Percentiles rank a stretch among this genome's conserved stretches.
phyloP scores from a whole-genome alignment of 2,888 invertebrate species.

The Caenorhabditis japonica region DNA sequence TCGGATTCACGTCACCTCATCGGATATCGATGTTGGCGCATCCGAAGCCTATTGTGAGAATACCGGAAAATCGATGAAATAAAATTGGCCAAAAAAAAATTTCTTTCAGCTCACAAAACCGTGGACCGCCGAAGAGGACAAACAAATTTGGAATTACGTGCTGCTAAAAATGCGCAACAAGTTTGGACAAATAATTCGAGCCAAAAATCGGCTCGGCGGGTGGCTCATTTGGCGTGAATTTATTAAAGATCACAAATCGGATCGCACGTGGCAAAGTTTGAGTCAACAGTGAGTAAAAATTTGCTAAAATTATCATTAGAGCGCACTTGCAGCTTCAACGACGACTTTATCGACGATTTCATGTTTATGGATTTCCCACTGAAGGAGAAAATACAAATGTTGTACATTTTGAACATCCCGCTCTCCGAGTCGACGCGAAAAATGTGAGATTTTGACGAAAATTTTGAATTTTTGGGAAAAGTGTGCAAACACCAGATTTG shows the following conservation, averaged over 20 bases:
- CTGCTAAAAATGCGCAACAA: background rate
- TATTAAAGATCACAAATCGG: background rate
- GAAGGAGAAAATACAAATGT: too few relatives aligned
- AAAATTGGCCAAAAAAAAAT: too few relatives aligned
- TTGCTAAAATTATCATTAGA: too few relatives aligned
- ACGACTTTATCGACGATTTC: too few relatives aligned
- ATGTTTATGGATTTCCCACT: too few relatives aligned
- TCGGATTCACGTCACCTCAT: background rate
- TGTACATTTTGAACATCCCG: too few relatives aligned
- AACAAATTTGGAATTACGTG: conserved; percentile 2
- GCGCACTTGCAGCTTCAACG: too few relatives aligned
- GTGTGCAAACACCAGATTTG: too few relatives aligned
- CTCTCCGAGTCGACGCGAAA: too few relatives aligned
- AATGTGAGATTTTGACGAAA: too few relatives aligned
- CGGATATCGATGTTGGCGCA: background rate
- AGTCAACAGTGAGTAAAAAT: background rate
- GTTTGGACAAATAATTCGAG: background rate
- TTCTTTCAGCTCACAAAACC: background rate
- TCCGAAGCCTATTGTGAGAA: background rate
- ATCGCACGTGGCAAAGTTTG: background rate
- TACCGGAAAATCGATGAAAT: too few relatives aligned
- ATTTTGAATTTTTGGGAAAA: too few relatives aligned
- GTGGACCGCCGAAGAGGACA: conserved; percentile 2
- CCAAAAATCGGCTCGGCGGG: background rate
- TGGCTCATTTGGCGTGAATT: background rate